Evolutionary conservation across 2,113 vertebrate genomes (phyloP), one percentile per base, ranked within the genome.

Genomic region (Phrynosoma platyrhinos): DNA sequence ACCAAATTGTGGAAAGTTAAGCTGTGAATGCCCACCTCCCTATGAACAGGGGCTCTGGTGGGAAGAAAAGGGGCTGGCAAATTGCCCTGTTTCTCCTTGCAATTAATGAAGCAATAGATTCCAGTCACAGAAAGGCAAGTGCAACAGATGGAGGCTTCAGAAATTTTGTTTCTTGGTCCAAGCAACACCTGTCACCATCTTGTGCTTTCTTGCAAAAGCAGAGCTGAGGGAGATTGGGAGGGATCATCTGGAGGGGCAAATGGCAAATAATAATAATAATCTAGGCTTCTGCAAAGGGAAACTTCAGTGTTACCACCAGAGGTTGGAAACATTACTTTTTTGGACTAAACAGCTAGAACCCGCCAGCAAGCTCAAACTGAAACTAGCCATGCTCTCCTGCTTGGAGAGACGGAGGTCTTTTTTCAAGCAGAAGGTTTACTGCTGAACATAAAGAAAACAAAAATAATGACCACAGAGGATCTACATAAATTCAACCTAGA

Each of bases 161-260:
- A 82, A 68, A 75, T 30, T 82, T 81, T 66, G 18, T 69, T 82
- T 52, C 72, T n/a, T 82, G 69, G 71, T 12, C 69, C 69, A 75
- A 87, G 74, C 53, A 47, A 81, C 79, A 82, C 69, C 86, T 75
- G 79, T 16, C 79, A 75, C 42, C 52, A 47, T 25, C 2, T 75
- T 87, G 36, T 82, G 27, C 47, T 87, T 75, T 75, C 36, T 58
- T 53, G 13, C 2, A 32, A 36, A 75, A 53, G 36, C 23, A 10
- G 69, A 72, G 25, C 52, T 74, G 32, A 5, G 30, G 23, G 4
- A 5, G 9, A 53, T 20, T 21, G 42, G 18, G 9, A 9, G 42
- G 4, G 47, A 4, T 5, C 79, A 40, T 62, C 32, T 25, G 32
- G 55, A 23, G 55, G 55, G 20, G 58, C 25, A 71, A 27, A 30